Evolutionary conservation across 92 coral and sea anemone species (phyloP), one percentile per base, ranked within the genome.

Genomic region (Bergia sp.): DNA sequence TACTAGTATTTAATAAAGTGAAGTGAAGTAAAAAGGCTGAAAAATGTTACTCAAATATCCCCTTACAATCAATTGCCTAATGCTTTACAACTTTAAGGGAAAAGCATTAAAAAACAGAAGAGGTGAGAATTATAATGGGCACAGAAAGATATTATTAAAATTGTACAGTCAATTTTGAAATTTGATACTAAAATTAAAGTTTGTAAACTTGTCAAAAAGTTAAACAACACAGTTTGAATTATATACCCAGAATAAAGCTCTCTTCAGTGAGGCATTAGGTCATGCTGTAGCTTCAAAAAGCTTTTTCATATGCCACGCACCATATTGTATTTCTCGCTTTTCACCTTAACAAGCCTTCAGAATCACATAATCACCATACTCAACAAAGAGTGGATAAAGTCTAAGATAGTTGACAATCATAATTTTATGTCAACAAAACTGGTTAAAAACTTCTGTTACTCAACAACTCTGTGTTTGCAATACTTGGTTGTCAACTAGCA

Each of bases 401-500:
- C 2, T 55, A 7, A 15, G 36, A 55, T 0, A 81, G 47, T 18
- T 20, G 73, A 15, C 53, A 58, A 76, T 9, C 18, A 18, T 40
- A 61, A 36, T 69, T 69, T 69, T 69, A 43, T 42, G 87, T 67
- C 42, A 69, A 69, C 67, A 83, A 23, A 5, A 71, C 55, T 42
- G 16, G 58, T 18, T 21, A 61, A 15, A 72, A 69, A 50, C 65
- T 44, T 38, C 41, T 65, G 76, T 65, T 66, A 9, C 72, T 1
- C 44, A 41, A 82, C 21, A 8, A 73, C 55, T 83, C 43, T 69
- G 6, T 88, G 87, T 92, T 92, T 89, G 88, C 94, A 94, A 61
- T 77, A 55, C 88, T 82, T 77, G 81, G 96, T 92, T 92, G 93
- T 94, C 90, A 94, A 87, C 86, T 85, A 85, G 77, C 86, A 80